A percentile compares a stretch with the other conserved stretches of the same genome.
phyloP scores from a whole-genome alignment of 2,888 invertebrate species.

The Mesopsocus fuscifrons region DNA sequence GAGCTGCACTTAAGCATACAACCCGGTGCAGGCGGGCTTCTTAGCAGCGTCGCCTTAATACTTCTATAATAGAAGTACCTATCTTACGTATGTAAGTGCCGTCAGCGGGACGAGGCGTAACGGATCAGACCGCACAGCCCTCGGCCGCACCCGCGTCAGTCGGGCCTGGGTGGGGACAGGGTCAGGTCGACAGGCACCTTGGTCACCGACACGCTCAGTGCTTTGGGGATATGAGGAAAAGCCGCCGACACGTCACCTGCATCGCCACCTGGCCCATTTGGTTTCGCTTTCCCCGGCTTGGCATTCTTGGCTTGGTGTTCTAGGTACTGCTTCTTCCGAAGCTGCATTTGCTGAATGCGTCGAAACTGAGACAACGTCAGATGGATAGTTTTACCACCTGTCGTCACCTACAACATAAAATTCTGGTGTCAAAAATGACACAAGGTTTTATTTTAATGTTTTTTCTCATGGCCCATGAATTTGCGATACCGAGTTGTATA shows the following conservation, averaged over 20 bases:
- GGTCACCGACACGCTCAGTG: constrained; percentile 39
- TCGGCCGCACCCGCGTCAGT: too few species aligned
- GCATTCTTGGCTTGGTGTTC: constrained; percentile 19
- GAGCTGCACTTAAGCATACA: too few species aligned
- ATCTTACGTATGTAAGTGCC: too few species aligned
- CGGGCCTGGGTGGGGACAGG: neutral
- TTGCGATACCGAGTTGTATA: too few species aligned
- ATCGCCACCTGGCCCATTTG: neutral
- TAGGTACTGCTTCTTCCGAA: constrained; percentile 27
- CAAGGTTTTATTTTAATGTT: too few species aligned
- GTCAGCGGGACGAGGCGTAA: too few species aligned
- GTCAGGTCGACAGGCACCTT: constrained; percentile 4
- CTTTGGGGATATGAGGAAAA: constrained; percentile 57
- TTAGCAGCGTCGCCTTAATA: too few species aligned
- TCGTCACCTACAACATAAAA: constrained; percentile 54
- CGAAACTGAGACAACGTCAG: constrained; percentile 62
- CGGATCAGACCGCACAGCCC: too few species aligned
- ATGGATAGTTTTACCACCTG: constrained; percentile 60
- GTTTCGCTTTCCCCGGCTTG: constrained; percentile 14
- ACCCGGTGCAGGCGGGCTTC: too few species aligned
- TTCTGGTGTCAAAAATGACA: too few species aligned
- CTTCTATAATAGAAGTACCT: too few species aligned
- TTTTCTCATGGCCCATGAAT: too few species aligned
- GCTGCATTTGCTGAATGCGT: constrained; percentile 36
- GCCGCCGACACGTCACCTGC: constrained; percentile 18